A percentile compares a stretch with the other conserved stretches of the same genome.
Evolutionary conservation across 2,113 vertebrate species (phyloP).

Genomic region (Microtus pennsylvanicus): DNA sequence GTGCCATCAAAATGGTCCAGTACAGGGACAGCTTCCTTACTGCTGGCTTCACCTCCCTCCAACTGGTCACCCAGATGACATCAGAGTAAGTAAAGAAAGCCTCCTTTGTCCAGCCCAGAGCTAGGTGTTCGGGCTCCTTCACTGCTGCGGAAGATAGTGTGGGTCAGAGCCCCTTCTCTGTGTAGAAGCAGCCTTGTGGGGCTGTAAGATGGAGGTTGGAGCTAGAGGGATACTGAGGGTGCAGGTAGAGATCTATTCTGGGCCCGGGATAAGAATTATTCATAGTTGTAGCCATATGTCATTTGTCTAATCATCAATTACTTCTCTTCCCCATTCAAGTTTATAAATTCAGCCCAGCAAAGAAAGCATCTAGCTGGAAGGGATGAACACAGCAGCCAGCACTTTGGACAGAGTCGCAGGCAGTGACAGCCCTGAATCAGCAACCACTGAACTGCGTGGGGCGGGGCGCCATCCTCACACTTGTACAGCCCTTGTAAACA

Average conservation of each 20-base stretch:
- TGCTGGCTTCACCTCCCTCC: constrained; percentile 97
- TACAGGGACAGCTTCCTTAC: constrained; percentile 99
- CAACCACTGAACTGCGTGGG: not conserved
- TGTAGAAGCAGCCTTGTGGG: not conserved
- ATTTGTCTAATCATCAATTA: constrained; percentile 59
- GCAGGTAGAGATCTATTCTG: not conserved
- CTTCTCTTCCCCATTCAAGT: constrained; percentile 28
- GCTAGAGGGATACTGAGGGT: too few species aligned
- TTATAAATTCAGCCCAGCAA: constrained; percentile 68
- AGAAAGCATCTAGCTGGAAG: constrained; percentile 70
- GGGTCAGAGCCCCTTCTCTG: not conserved
- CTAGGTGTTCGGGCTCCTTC: not conserved
- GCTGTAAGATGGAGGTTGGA: not conserved
- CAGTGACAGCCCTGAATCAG: constrained; percentile 19
- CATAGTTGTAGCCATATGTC: constrained; percentile 53
- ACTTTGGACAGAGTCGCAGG: constrained; percentile 28
- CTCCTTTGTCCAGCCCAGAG: not conserved
- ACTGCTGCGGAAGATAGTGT: not conserved
- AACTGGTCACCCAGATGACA: constrained; percentile 98
- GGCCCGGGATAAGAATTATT: constrained; percentile 34
- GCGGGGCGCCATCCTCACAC: not conserved
- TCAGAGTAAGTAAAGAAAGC: constrained; percentile 93
- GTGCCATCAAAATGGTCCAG: constrained; percentile 99
- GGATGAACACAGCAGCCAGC: constrained; percentile 60
- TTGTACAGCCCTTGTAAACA: not conserved